Base-by-base conservation (phyloP, 1,140 invertebrate species). In the Zophobas atratus region DNA sequence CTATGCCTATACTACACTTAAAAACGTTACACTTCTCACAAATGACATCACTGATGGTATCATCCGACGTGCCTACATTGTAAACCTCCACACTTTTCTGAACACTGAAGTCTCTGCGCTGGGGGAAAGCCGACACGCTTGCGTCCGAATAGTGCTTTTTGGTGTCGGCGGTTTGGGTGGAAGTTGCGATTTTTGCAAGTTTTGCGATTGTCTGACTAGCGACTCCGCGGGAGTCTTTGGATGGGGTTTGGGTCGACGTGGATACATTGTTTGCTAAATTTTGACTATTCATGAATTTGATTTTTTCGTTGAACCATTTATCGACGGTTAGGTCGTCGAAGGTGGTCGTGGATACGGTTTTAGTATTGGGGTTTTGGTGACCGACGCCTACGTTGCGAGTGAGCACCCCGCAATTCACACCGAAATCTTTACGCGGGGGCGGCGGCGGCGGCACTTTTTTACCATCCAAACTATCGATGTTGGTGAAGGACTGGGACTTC, bases 371-470 rank as follows among this genome's bases (percentile, higher is more conserved):
- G 36, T 87, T 87, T 75, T 89, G 88, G 80, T 90, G 88, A 43
- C 88, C 89, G 56, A 92, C 88, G 1, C 91, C 92, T 73, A 93
- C 87, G 82, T 92, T 92, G 80, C 93, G 85, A 0, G 92, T 94
- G 49, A 92, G 82, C 35, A 92, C 88, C 38, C 88, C 88, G 81
- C 92, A 94, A 80, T 91, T 92, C 0, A 92, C 91, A 34, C 91
- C 92, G 33, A 92, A 91, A 87, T 94, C 94, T 79, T 90, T 84
- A 6, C 87, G 81, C 76, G 78, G 85, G 74, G 79, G 82, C 5
- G 81, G 82, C 5, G 78, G 76, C 32, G 41, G 67, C 8, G 39
- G 46, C 57, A 73, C 77, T 74, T 79, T 81, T 80, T 60, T 78
- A 35, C 39, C 70, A 6, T 82, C 77, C 5, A 76, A 67, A 73